Evolutionary conservation across 2,113 vertebrate genomes (phyloP), one percentile per base, ranked within the genome.

Genomic region (Silurus glanis): DNA sequence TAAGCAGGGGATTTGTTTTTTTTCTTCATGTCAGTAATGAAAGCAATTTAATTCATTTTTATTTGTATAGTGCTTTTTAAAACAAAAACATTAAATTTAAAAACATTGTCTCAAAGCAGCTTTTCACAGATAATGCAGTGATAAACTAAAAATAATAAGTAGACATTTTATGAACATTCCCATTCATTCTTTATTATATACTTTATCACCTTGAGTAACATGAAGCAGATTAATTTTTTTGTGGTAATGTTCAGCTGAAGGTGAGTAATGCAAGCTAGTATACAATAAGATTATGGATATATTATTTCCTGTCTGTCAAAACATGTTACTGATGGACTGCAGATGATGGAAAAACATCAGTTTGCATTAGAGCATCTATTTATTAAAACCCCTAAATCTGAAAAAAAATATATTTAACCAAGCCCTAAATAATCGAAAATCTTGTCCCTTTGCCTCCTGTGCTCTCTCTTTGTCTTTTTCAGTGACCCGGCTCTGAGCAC

Each of bases 401-500:
- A 17, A 47, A 23, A 49, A 53, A 23, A 2, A 49, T 74, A 51
- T 25, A 16, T 55, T 25, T 76, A n/a, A 76, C 12, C 55, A 23
- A 12, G 13, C n/a, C 6, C 53, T 55, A 55, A 76, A 76, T 37
- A n/a, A 25, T 17, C 55, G n/a, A 55, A 25, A 78, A 76, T 2
- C 51, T 55, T 49, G 47, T 47, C 25, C 55, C 25, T 78, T 59
- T 55, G 17, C 37, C 80, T 67, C 51, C 62, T 21, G 25, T 6
- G 19, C 25, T 49, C 21, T 53, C 37, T 74, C 10, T 61, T 25
- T 58, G 8, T 62, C 51, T 21, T 0, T 49, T 87, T 78, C 91
- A 99, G 98, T 90, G 98, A 99, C 87, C 95, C 97, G 5, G 93
- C 94, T 23, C 92, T 96, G 88, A 97, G 97, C 88, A 96, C 96